These are phyloP conservation scores for Fragariocoptes setiger DNA, from an alignment of 1,140 invertebrate genomes.

Conservation along the genomic window DNA sequence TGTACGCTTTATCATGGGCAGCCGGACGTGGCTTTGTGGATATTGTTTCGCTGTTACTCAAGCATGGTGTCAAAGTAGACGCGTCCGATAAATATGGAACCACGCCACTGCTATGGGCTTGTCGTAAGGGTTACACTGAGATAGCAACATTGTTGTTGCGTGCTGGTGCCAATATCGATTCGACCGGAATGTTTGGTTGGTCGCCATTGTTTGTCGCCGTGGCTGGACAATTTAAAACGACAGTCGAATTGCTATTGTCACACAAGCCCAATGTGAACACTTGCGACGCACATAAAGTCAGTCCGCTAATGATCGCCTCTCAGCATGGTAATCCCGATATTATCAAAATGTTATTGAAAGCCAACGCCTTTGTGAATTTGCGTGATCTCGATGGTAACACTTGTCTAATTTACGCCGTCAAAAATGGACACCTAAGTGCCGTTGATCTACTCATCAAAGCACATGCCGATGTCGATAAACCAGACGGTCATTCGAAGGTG, in stretches of 20 bases:
- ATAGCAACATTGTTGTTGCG: conserved; percentile 52
- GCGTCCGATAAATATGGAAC: conserved; percentile 81
- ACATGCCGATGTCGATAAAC: conserved; percentile 77
- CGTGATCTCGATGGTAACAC: conserved; percentile 58
- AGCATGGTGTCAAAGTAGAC: conserved; percentile 60
- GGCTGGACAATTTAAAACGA: conserved; percentile 53
- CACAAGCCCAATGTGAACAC: conserved; percentile 68
- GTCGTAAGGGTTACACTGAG: conserved; percentile 50
- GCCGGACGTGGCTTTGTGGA: conserved; percentile 54
- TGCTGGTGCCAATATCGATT: conserved; percentile 47
- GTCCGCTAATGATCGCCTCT: conserved; percentile 52
- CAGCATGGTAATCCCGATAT: conserved; percentile 71
- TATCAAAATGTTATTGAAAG: conserved; percentile 45
- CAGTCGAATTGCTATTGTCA: conserved; percentile 51
- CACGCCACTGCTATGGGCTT: conserved; percentile 77
- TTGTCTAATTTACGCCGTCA: conserved; percentile 77
- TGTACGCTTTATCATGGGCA: conserved; percentile 72
- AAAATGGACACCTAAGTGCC: conserved; percentile 62
- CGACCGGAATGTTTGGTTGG: conserved; percentile 45
- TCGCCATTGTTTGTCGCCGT: conserved; percentile 64
- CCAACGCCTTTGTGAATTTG: conserved; percentile 84
- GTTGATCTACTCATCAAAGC: conserved; percentile 76
- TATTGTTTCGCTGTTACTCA: conserved; percentile 46
- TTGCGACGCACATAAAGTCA: conserved; percentile 5
- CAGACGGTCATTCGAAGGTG: conserved; percentile 76